phyloP scores from a whole-genome alignment of 2,113 vertebrate species.

The Anseranas semipalmata region DNA sequence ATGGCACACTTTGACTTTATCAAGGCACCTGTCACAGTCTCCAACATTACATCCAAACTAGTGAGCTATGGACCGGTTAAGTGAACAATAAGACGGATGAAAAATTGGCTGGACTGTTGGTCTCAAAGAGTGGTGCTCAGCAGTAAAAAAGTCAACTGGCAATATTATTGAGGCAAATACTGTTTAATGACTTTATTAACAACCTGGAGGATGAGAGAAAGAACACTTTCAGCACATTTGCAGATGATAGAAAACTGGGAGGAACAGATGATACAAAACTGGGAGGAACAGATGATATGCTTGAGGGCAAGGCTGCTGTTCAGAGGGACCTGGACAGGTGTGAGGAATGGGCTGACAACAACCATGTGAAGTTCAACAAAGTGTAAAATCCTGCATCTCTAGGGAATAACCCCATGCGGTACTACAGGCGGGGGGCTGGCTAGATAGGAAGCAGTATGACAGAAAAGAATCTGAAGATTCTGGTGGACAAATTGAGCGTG shows the following conservation, averaged over 20 bases:
- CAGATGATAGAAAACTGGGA: background rate
- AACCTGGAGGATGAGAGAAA: background rate
- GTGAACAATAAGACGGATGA: background rate
- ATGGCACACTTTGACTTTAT: background rate
- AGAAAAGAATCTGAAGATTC: background rate
- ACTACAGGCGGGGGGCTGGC: background rate
- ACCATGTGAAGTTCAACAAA: background rate
- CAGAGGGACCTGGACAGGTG: constrained; percentile 20
- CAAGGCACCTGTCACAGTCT: background rate
- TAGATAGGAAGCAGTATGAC: background rate
- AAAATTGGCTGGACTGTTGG: background rate
- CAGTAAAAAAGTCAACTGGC: background rate
- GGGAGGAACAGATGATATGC: background rate
- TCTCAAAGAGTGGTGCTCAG: background rate
- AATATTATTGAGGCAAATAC: background rate
- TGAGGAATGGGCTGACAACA: constrained; percentile 6
- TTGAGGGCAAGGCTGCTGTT: constrained; percentile 20
- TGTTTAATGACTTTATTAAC: background rate
- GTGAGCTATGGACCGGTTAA: background rate
- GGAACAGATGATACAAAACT: constrained; percentile 13
- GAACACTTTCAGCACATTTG: background rate
- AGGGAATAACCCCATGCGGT: background rate
- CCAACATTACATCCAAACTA: background rate
- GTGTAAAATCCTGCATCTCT: constrained; percentile 35
- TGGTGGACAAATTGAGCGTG: background rate